phyloP scores from a whole-genome alignment of 2,888 invertebrate genomes.

The Ichneumoninae sp. region DNA sequence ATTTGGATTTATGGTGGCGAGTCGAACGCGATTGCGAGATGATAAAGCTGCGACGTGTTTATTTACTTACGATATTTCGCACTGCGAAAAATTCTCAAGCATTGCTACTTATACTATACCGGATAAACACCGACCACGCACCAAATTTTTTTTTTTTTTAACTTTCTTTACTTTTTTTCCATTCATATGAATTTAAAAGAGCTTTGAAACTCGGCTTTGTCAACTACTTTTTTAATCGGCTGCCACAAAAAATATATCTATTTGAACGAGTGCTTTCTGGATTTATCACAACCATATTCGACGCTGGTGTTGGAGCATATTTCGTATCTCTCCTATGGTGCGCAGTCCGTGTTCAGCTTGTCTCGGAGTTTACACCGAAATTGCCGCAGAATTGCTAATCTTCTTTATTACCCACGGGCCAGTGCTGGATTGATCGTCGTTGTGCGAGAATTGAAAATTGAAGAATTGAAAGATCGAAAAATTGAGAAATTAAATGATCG shows the following conservation, averaged over 20 bases:
- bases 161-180: neutral
- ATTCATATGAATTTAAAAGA: neutral
- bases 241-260: neutral
- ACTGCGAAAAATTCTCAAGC: slow-evolving; percentile 33
- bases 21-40: slow-evolving; percentile 21
- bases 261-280: neutral
- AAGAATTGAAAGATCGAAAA: neutral
- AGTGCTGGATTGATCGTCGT: slow-evolving; percentile 62
- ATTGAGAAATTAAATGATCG: neutral
- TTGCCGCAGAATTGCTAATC: slow-evolving; percentile 75
- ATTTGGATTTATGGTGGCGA: slow-evolving; percentile 15
- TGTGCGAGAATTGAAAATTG: neutral
- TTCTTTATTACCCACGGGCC: slow-evolving; percentile 62
- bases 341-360: slow-evolving; percentile 52
- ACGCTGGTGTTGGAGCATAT: neutral
- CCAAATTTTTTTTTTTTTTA: neutral
- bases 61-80: slow-evolving; percentile 27
- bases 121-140: slow-evolving; percentile 31
- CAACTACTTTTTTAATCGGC: slow-evolving; percentile 9
- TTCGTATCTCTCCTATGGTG: slow-evolving; percentile 13
- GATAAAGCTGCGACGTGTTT: slow-evolving; percentile 13
- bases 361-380: slow-evolving; percentile 54
- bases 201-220: neutral
- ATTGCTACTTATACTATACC: slow-evolving; percentile 32
- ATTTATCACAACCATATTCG: slow-evolving; percentile 9